These are phyloP conservation scores for Amphipoea oculea DNA, from an alignment of 2,888 invertebrate genomes.

Conservation along the genomic window DNA sequence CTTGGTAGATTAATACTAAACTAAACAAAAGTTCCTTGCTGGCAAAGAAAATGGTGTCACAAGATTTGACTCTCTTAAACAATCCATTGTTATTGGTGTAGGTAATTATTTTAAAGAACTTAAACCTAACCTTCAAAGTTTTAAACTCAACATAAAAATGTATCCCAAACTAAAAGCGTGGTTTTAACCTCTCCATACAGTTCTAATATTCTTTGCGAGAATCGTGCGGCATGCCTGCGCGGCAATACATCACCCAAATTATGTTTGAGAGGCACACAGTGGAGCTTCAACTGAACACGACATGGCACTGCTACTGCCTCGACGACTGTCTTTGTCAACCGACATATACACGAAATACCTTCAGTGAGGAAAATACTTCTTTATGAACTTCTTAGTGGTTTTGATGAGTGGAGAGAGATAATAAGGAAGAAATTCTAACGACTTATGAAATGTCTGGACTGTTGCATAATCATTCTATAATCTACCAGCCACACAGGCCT, in stretches of 20 bases:
- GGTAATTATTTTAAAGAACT: background rate
- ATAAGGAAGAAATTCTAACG: background rate
- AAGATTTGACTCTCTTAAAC: background rate
- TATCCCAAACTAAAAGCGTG: conserved; percentile 2
- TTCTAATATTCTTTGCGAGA: conserved; percentile 58
- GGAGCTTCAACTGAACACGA: conserved; percentile 50
- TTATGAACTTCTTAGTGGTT: background rate
- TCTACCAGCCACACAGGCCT: background rate
- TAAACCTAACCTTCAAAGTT: background rate
- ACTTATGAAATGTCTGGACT: background rate
- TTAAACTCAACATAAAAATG: background rate
- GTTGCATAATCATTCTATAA: background rate
- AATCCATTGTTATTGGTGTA: background rate
- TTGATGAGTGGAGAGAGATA: background rate
- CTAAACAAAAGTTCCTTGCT: too few relatives aligned
- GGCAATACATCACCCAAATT: conserved; percentile 72
- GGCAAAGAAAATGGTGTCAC: background rate
- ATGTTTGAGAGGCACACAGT: conserved; percentile 72
- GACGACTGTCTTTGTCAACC: conserved; percentile 26
- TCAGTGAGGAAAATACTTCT: conserved; percentile 7
- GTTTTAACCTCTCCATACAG: conserved; percentile 61
- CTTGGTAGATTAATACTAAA: background rate
- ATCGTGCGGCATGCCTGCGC: conserved; percentile 58
- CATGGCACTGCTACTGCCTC: conserved; percentile 13
- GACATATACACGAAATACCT: background rate